Percentiles rank a stretch among this genome's conserved stretches.
Conservation (phyloP, 2,797 vertebrate species). For the Amblyraja radiata region DNA sequence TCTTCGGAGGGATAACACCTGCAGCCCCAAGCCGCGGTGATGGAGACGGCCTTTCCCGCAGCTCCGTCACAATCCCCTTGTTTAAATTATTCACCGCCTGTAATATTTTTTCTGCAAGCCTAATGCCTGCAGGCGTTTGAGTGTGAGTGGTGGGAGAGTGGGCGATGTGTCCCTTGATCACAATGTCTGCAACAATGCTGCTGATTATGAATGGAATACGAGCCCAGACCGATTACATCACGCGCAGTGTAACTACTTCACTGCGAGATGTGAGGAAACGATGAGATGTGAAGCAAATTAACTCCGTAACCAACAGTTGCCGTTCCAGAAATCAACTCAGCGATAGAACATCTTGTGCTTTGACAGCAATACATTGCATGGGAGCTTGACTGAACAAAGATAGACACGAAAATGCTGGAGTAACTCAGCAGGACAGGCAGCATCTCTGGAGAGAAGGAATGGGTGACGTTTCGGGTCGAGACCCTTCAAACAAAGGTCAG, state of each 20-base stretch:
- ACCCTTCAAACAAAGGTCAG: no score
- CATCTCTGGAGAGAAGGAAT: no score
- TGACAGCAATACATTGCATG: no score
- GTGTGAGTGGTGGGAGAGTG: background rate
- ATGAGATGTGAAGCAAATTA: background rate
- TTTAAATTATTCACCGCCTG: slow-evolving; percentile 4
- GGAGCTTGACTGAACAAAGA: no score
- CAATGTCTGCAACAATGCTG: background rate
- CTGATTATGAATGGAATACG: background rate
- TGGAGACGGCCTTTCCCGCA: background rate
- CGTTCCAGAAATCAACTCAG: background rate
- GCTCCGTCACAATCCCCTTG: background rate
- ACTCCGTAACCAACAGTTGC: background rate
- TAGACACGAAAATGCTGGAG: no score
- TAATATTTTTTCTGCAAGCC: background rate
- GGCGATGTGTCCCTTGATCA: background rate
- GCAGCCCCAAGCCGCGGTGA: no score
- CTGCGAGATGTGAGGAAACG: background rate
- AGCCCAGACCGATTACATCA: background rate
- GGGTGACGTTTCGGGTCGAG: no score
- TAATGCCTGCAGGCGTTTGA: background rate
- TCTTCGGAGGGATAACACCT: background rate
- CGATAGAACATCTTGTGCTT: no score
- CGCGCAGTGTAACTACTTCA: background rate
- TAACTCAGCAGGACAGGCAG: no score